These are phyloP conservation scores for Aldrovandia affinis DNA, from an alignment of 2,797 vertebrate genomes.

Conservation along the genomic window DNA sequence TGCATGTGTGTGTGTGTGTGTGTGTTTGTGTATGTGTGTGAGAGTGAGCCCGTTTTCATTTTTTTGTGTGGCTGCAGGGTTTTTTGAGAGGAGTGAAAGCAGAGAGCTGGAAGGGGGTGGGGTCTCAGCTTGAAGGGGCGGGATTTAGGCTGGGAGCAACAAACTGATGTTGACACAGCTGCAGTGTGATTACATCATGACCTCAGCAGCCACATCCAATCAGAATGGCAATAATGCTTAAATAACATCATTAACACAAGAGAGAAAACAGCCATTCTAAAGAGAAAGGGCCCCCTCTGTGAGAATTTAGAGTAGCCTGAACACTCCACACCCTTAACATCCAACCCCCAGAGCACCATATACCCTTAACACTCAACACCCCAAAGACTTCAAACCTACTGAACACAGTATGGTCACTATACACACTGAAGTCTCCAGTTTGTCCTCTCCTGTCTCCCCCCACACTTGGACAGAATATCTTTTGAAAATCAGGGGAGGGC, in stretches of 20 bases:
- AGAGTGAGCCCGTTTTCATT: neutral
- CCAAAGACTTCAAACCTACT: neutral
- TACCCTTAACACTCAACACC: neutral
- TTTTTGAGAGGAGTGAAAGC: slow-evolving; percentile 33
- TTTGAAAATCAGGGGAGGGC: slow-evolving; percentile 35
- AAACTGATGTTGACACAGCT: slow-evolving; percentile 59
- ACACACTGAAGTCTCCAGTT: neutral
- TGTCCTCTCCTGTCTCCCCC: neutral
- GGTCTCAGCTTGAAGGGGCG: slow-evolving; percentile 9
- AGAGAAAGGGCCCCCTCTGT: slow-evolving; percentile 15
- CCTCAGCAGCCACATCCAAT: slow-evolving; percentile 61
- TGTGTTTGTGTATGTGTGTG: slow-evolving; percentile 26
- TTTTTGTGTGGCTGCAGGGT: neutral
- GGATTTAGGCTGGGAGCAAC: slow-evolving; percentile 43
- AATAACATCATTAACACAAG: slow-evolving; percentile 46
- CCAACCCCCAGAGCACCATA: too few species aligned
- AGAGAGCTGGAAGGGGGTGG: slow-evolving; percentile 30
- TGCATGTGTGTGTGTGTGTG: slow-evolving; percentile 6
- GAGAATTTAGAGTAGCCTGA: neutral
- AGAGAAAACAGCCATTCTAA: slow-evolving; percentile 32
- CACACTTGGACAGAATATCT: slow-evolving; percentile 21
- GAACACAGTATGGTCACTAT: neutral
- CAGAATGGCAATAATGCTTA: slow-evolving; percentile 48
- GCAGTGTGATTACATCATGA: slow-evolving; percentile 53
- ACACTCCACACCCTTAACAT: neutral